A percentile compares a stretch with the other conserved stretches of the same genome.
Conservation (phyloP, 2,888 invertebrate genomes). For the Palloptera scutellata region DNA sequence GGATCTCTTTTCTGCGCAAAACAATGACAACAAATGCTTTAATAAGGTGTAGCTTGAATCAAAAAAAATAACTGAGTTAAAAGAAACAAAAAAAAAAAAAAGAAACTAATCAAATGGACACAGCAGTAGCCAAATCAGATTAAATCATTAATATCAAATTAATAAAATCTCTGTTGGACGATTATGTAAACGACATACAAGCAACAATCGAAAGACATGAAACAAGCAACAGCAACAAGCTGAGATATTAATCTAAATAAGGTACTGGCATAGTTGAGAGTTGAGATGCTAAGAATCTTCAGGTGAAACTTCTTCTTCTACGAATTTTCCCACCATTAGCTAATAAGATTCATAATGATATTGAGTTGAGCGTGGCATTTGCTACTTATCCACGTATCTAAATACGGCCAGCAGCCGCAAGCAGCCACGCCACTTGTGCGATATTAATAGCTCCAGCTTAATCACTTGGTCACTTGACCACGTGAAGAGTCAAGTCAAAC, state of each 20-base stretch:
- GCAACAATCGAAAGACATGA: too few species aligned
- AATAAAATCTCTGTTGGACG: background rate
- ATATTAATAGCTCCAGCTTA: slow-evolving; percentile 2
- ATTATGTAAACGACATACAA: too few species aligned
- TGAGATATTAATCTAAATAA: background rate
- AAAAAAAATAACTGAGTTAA: too few species aligned
- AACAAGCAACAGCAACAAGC: background rate
- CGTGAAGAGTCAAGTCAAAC: background rate
- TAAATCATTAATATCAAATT: background rate
- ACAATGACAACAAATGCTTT: too few species aligned
- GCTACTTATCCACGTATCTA: background rate
- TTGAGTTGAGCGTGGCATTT: too few species aligned
- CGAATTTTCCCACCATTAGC: slow-evolving; percentile 1
- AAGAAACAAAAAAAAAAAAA: too few species aligned
- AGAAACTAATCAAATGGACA: background rate
- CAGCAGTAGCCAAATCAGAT: slow-evolving; percentile 5
- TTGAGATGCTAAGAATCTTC: too few species aligned
- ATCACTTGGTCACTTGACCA: background rate
- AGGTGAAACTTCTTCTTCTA: too few species aligned
- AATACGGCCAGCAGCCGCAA: background rate
- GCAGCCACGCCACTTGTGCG: background rate
- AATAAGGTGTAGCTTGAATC: too few species aligned
- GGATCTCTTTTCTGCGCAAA: too few species aligned
- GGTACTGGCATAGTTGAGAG: too few species aligned
- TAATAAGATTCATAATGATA: too few species aligned